These are phyloP conservation scores for Amphimallon solstitiale DNA, from an alignment of 2,888 invertebrate genomes.

Conservation along the genomic window DNA sequence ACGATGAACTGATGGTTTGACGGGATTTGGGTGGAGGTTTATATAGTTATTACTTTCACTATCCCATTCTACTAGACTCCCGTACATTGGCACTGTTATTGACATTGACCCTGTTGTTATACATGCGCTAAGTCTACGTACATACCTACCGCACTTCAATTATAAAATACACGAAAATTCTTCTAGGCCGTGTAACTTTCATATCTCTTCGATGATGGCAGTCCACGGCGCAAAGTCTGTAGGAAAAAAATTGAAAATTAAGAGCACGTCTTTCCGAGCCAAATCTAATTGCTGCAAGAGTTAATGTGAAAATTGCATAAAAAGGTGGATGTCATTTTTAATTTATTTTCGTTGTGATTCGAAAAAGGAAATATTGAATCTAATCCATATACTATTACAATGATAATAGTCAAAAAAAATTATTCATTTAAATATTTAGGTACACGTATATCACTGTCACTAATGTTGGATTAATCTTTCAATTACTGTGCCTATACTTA, in stretches of 20 bases:
- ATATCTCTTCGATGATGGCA: background rate
- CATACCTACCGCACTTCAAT: constrained; percentile 27
- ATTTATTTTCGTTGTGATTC: too few relatives aligned
- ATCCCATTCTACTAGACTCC: constrained; percentile 32
- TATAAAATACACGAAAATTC: constrained; percentile 30
- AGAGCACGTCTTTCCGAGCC: background rate
- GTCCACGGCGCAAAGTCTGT: background rate
- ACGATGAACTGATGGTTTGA: constrained; percentile 36
- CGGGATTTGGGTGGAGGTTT: constrained; percentile 33
- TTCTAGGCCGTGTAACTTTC: background rate
- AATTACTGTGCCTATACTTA: too few relatives aligned
- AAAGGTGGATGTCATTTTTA: too few relatives aligned
- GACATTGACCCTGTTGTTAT: constrained; percentile 35
- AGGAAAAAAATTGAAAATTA: background rate
- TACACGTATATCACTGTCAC: too few relatives aligned
- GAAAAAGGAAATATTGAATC: too few relatives aligned
- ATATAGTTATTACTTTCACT: constrained; percentile 39
- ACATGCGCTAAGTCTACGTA: constrained; percentile 18
- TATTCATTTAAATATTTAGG: too few relatives aligned
- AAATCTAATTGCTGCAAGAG: background rate
- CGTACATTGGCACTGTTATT: constrained; percentile 34
- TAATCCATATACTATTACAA: too few relatives aligned
- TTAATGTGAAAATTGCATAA: background rate
- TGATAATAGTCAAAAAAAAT: too few relatives aligned
- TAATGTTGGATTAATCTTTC: too few relatives aligned